These are phyloP conservation scores for Hypanus sabinus DNA, from an alignment of 2,113 vertebrate genomes.

Conservation along the genomic window DNA sequence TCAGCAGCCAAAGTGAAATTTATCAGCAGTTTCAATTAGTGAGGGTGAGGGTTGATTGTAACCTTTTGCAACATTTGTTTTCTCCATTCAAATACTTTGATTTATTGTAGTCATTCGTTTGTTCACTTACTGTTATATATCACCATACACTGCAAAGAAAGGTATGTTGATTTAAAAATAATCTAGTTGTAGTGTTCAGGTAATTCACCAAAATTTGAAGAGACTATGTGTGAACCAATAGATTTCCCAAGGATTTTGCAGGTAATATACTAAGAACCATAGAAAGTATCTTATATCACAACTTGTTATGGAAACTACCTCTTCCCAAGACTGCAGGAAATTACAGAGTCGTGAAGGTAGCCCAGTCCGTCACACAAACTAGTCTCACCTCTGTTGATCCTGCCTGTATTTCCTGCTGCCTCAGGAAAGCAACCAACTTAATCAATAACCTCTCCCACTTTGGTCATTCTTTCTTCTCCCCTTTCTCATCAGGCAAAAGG, in stretches of 20 bases:
- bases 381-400: no score
- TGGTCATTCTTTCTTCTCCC: no score
- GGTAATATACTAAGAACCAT: neutral
- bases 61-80: neutral
- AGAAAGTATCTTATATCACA: no score
- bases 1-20: neutral
- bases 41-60: neutral
- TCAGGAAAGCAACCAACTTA: no score
- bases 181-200: neutral
- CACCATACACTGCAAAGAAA: neutral
- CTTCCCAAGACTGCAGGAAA: no score
- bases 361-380: no score
- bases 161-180: neutral
- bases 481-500: no score
- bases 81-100: neutral
- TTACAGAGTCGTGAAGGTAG: no score
- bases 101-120: neutral
- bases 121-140: neutral
- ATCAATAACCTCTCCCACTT: no score
- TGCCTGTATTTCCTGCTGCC: no score
- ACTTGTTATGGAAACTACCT: no score
- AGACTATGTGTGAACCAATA: neutral
- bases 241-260: neutral
- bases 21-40: neutral
- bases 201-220: neutral